Evolutionary conservation across 2,797 vertebrate species (phyloP).

Genomic region (Sebastes melanostomus): DNA sequence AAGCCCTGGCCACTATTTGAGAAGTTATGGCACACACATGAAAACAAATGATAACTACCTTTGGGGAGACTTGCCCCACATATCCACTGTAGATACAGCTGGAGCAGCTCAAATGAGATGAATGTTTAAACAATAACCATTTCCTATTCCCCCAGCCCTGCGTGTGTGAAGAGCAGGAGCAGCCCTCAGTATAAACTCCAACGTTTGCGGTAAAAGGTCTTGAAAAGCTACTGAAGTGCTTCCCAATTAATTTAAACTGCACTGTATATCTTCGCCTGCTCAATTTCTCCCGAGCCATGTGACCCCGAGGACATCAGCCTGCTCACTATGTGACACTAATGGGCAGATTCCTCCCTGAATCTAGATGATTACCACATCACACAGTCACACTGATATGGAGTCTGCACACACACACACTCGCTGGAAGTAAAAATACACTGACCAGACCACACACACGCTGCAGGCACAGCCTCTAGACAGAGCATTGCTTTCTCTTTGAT

Average conservation of each 20-base stretch:
- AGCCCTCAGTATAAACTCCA: constrained; percentile 57
- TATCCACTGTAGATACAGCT: constrained; percentile 71
- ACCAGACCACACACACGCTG: constrained; percentile 41
- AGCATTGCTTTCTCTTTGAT: constrained; percentile 8
- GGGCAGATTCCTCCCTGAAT: constrained; percentile 64
- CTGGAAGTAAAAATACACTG: neutral
- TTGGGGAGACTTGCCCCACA: constrained; percentile 38
- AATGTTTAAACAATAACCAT: constrained; percentile 78
- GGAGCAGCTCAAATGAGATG: constrained; percentile 73
- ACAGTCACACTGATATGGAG: constrained; percentile 16
- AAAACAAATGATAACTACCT: constrained; percentile 48
- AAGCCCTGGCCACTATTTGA: constrained; percentile 4
- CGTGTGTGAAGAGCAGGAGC: constrained; percentile 60
- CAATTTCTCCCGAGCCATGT: constrained; percentile 34
- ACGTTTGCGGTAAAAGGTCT: constrained; percentile 69
- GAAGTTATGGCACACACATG: constrained; percentile 7
- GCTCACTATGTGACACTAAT: constrained; percentile 70
- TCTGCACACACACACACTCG: neutral
- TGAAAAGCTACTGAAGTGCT: constrained; percentile 74
- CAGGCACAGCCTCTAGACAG: neutral
- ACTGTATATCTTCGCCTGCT: constrained; percentile 52
- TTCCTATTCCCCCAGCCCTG: constrained; percentile 47
- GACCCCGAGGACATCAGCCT: constrained; percentile 50
- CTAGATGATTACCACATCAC: constrained; percentile 45
- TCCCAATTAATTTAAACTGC: constrained; percentile 67